Evolutionary conservation across 2,113 vertebrate species (phyloP).

Genomic region (Crotalus viridis): DNA sequence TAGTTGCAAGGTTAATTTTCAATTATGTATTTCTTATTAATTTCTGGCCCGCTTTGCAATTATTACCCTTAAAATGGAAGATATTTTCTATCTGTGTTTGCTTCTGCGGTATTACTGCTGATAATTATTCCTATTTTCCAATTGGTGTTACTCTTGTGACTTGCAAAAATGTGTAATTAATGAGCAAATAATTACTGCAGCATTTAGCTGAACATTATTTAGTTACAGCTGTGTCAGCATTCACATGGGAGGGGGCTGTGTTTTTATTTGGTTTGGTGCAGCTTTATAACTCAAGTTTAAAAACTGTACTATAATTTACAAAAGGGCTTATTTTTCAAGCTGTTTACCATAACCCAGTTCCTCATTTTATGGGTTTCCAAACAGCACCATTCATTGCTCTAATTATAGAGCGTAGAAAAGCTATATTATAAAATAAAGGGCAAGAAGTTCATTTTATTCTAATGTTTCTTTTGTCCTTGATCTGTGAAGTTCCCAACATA

Average conservation of each 20-base stretch:
- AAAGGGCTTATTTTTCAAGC: constrained; percentile 33
- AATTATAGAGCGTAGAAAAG: background rate
- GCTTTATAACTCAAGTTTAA: constrained; percentile 63
- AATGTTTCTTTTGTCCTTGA: background rate
- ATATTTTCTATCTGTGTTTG: constrained; percentile 63
- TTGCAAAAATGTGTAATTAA: constrained; percentile 71
- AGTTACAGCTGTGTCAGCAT: constrained; percentile 66
- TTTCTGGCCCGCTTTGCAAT: constrained; percentile 66
- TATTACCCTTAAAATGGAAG: constrained; percentile 72
- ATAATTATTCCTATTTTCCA: constrained; percentile 73
- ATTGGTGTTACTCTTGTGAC: constrained; percentile 70
- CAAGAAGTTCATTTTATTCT: background rate
- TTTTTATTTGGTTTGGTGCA: constrained; percentile 30
- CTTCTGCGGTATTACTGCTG: constrained; percentile 63
- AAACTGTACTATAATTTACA: constrained; percentile 45
- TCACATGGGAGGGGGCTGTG: constrained; percentile 50
- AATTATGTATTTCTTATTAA: constrained; percentile 74
- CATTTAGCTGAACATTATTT: constrained; percentile 62
- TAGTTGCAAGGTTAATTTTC: constrained; percentile 74
- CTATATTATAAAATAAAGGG: background rate
- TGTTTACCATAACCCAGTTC: constrained; percentile 43
- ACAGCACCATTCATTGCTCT: background rate
- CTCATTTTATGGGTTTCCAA: constrained; percentile 37
- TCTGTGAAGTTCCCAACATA: fast-evolving
- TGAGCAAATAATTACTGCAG: constrained; percentile 71